These are phyloP conservation scores for Tenrec ecaudatus DNA, from an alignment of 2,113 vertebrate genomes.

Conservation along the genomic window DNA sequence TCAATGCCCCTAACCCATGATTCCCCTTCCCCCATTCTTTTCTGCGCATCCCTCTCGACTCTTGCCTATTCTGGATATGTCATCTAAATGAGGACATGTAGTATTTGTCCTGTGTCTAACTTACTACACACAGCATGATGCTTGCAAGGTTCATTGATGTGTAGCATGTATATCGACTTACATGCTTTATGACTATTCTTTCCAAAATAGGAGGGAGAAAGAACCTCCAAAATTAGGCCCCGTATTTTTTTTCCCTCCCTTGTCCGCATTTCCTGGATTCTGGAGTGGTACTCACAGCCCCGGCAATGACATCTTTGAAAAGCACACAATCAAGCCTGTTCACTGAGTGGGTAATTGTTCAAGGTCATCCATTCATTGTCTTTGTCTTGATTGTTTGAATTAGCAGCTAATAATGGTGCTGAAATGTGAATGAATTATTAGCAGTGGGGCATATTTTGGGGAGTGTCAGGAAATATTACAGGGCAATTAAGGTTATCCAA, in stretches of 20 bases:
- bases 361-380: conserved; percentile 88
- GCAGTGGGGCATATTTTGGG: conserved; percentile 88
- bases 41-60: not conserved
- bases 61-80: not conserved
- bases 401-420: conserved; percentile 88
- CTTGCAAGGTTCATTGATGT: not conserved
- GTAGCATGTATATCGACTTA: not conserved
- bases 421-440: conserved; percentile 89
- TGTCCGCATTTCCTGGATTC: conserved; percentile 77
- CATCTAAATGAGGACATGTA: not conserved
- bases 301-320: conserved; percentile 83
- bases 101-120: not conserved
- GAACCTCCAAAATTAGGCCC: conserved; percentile 68
- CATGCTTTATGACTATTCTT: conserved; percentile 68
- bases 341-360: conserved; percentile 86
- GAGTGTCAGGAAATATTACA: conserved; percentile 90
- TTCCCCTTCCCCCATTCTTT: not conserved
- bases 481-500: conserved; percentile 90
- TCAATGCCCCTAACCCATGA: not conserved
- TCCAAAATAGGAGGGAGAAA: conserved; percentile 29
- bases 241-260: conserved; percentile 59
- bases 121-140: not conserved
- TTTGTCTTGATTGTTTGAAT: conserved; percentile 89
- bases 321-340: conserved; percentile 87
- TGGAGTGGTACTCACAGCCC: conserved; percentile 71